These are phyloP conservation scores for Melanotus villosus DNA, from an alignment of 2,888 invertebrate species.

Conservation along the genomic window DNA sequence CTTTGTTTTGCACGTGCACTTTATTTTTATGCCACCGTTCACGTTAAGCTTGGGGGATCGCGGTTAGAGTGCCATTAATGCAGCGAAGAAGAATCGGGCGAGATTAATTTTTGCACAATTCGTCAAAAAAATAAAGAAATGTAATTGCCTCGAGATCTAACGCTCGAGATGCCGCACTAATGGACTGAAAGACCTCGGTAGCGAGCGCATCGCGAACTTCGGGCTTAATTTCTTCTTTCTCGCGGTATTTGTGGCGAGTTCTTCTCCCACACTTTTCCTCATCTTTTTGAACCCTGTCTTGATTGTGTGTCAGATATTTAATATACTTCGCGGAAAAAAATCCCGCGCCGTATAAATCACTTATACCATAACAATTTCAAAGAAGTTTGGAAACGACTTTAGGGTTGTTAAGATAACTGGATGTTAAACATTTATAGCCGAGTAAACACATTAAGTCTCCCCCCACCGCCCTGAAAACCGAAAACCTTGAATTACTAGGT, in stretches of 20 bases:
- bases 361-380: slow-evolving; percentile 21
- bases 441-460: slow-evolving; percentile 34
- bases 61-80: slow-evolving; percentile 2
- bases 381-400: slow-evolving; percentile 22
- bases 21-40: no score
- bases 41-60: no score
- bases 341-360: slow-evolving; percentile 15
- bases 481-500: slow-evolving; percentile 5
- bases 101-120: slow-evolving; percentile 24
- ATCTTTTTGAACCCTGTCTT: slow-evolving; percentile 20
- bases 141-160: slow-evolving; percentile 41
- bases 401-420: slow-evolving; percentile 24
- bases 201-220: slow-evolving; percentile 36
- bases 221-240: slow-evolving; percentile 35
- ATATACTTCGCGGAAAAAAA: slow-evolving; percentile 23
- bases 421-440: slow-evolving; percentile 23
- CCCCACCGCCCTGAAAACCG: slow-evolving; percentile 1
- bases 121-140: slow-evolving; percentile 34
- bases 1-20: slow-evolving; percentile 26
- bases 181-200: slow-evolving; percentile 36
- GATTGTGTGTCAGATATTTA: slow-evolving; percentile 40
- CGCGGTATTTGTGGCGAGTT: slow-evolving; percentile 40
- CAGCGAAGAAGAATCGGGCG: slow-evolving; percentile 7
- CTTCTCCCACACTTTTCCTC: slow-evolving; percentile 25
- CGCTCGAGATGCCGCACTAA: slow-evolving; percentile 41